Base-by-base conservation (phyloP, 2,888 invertebrate genomes). In the Metacarcinus magister region DNA sequence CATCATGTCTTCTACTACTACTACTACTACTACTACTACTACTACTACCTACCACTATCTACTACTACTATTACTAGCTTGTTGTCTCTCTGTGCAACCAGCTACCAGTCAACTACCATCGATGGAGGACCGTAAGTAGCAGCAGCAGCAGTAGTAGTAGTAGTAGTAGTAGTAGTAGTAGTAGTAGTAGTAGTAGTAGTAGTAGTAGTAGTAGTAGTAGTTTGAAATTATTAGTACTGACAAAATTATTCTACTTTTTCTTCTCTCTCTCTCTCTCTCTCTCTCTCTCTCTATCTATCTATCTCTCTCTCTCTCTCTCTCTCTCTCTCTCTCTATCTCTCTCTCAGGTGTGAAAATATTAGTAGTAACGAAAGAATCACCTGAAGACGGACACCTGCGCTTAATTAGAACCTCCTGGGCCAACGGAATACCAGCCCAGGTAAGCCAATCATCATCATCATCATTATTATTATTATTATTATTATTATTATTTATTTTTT, bases 151-250 rank as follows among this genome's bases (percentile, higher is more conserved):
- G 67, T 67, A 67, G 67, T 67, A 67, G 67, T 67, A 67, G 67
- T 67, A 67, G 67, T 67, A 67, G 67, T 67, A 67, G 67, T 67
- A 67, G n/a, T 67, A 67, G 67, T 67, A 67, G 67, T 67, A 67
- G 67, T 67, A 67, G 67, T 67, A 67, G 67, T 67, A 67, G 67
- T 67, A 67, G 67, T 67, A 67, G 67, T 67, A 67, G 67, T n/a
- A 67, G 67, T 67, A n/a, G 67, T 67, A n/a, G 67, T 67, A n/a
- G 67, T 67, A n/a, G 67, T 67, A n/a, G 67, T 67, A n/a, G 67
- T 2, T 67, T 13, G 3, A 16, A 3, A 67, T 0, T n/a, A n/a
- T n/a, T 54, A 54, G 54, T 54, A 54, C 13, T 54, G 13, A 13
- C 13, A 54, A 8, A 8, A 54, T 5, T 54, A 54, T 54, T 54